A percentile compares a stretch with the other conserved stretches of the same genome.
phyloP scores from a whole-genome alignment of 2,888 invertebrate species.

The Lucinisca nassula region DNA sequence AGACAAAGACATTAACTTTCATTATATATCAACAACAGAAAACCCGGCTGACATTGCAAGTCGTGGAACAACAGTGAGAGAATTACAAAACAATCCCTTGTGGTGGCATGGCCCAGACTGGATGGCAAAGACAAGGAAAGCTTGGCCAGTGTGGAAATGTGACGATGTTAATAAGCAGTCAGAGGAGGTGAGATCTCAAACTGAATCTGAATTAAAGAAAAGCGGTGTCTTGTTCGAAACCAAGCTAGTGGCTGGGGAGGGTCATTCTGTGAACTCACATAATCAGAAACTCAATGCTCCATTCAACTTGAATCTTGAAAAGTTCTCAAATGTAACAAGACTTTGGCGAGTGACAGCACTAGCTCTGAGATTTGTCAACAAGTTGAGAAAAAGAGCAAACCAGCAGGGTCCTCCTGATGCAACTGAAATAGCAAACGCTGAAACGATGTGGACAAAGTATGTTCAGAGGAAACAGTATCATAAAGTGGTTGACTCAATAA shows the following conservation, averaged over 20 bases:
- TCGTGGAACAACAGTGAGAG: neutral
- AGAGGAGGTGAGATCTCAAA: too few relatives aligned
- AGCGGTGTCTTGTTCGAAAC: neutral
- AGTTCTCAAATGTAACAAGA: neutral
- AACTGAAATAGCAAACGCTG: neutral
- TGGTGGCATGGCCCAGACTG: neutral
- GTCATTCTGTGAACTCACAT: neutral
- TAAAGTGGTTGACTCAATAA: neutral
- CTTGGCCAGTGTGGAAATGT: neutral
- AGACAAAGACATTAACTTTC: neutral
- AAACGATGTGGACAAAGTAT: neutral
- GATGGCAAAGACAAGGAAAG: neutral
- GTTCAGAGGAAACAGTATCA: neutral
- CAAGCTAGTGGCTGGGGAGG: neutral
- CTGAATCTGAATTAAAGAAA: neutral
- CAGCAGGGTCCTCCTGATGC: neutral
- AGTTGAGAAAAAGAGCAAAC: neutral
- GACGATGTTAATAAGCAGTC: neutral
- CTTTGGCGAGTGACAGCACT: neutral
- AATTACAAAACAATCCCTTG: neutral
- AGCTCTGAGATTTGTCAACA: neutral
- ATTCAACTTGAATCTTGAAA: neutral
- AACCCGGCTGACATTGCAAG: constrained; percentile 13
- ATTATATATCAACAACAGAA: neutral
- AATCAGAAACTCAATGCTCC: neutral